Evolutionary conservation across 2,113 vertebrate species (phyloP).

Genomic region (Lophochroa leadbeateri): DNA sequence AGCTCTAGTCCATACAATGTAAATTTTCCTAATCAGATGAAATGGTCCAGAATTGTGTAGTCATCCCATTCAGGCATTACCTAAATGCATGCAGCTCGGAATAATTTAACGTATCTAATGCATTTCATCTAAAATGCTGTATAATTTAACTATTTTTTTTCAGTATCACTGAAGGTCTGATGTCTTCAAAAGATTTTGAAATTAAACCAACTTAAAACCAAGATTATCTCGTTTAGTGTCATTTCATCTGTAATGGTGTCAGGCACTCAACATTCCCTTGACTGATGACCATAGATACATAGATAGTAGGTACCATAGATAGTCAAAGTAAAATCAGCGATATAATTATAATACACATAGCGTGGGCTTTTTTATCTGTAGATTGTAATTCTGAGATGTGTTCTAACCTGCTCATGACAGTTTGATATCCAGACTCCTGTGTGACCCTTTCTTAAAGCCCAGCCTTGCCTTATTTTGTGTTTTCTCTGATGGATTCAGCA

Average conservation of each 20-base stretch:
- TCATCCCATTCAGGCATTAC: neutral
- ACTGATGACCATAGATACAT: neutral
- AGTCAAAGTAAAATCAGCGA: neutral
- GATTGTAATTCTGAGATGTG: neutral
- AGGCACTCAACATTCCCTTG: neutral
- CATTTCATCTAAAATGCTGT: neutral
- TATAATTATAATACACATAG: neutral
- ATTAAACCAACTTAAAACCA: neutral
- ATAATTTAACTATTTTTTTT: neutral
- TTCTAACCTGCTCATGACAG: neutral
- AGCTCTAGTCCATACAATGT: neutral
- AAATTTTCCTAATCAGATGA: slow-evolving; percentile 30
- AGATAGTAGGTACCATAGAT: neutral
- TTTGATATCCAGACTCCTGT: neutral
- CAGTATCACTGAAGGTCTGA: neutral
- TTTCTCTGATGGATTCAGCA: neutral
- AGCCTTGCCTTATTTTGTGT: neutral
- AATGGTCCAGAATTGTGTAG: neutral
- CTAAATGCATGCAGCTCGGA: neutral
- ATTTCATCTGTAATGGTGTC: neutral
- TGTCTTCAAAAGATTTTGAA: neutral
- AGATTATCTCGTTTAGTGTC: neutral
- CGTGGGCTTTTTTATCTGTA: neutral
- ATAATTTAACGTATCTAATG: slow-evolving; percentile 3
- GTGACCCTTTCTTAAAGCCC: neutral